These are phyloP conservation scores for Melanotaenia parkinsoni DNA, from an alignment of 2,797 vertebrate species.

Conservation along the genomic window DNA sequence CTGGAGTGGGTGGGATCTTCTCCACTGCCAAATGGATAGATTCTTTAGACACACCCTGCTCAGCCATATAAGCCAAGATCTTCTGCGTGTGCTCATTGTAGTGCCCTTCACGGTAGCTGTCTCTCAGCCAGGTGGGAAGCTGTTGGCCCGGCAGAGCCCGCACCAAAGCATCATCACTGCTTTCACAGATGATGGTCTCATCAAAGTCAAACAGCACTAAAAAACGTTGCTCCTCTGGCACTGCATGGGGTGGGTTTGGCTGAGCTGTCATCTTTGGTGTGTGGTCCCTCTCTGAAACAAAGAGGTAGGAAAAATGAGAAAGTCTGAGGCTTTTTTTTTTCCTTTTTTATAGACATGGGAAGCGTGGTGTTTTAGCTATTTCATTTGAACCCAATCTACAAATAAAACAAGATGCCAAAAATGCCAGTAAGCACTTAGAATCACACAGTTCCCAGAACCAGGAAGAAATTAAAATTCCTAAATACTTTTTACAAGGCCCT, in stretches of 20 bases:
- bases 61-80: slow-evolving; percentile 86
- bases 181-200: slow-evolving; percentile 92
- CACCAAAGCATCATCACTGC: slow-evolving; percentile 89
- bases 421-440: slow-evolving; percentile 4
- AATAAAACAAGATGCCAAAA: slow-evolving; percentile 21
- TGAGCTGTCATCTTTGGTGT: slow-evolving; percentile 72
- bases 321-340: neutral
- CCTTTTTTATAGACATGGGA: slow-evolving; percentile 12
- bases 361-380: slow-evolving; percentile 10
- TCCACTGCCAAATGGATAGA: slow-evolving; percentile 83
- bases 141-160: slow-evolving; percentile 81
- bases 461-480: slow-evolving; percentile 23
- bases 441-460: slow-evolving; percentile 5
- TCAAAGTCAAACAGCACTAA: slow-evolving; percentile 93
- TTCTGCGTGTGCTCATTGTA: slow-evolving; percentile 92
- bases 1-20: slow-evolving; percentile 86
- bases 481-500: slow-evolving; percentile 36
- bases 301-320: slow-evolving; percentile 13
- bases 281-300: slow-evolving; percentile 44
- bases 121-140: slow-evolving; percentile 85
- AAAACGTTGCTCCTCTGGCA: slow-evolving; percentile 74
- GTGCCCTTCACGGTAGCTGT: slow-evolving; percentile 83
- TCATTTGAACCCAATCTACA: slow-evolving; percentile 10
- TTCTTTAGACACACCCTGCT: slow-evolving; percentile 85
- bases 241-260: neutral